Conservation (phyloP, 2,888 invertebrate genomes). For the Cantharis rufa region DNA sequence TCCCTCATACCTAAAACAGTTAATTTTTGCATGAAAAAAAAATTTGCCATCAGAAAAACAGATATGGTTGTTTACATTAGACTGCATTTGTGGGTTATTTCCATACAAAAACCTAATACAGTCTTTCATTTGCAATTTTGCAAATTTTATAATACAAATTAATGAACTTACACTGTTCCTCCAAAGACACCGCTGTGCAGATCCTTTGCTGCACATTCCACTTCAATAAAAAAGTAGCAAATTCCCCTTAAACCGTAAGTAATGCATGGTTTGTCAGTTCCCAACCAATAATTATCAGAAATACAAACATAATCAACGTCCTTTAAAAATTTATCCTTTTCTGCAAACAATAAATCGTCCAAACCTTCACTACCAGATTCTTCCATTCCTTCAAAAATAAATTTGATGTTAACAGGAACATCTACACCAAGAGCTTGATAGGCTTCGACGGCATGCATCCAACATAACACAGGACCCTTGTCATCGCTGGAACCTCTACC, state of each 20-base stretch:
- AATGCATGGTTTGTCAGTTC: conserved; percentile 94
- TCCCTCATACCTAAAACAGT: conserved; percentile 71
- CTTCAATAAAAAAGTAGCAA: conserved; percentile 87
- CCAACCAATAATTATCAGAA: conserved; percentile 98
- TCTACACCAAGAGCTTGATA: conserved; percentile 68
- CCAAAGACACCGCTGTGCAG: conserved; percentile 96
- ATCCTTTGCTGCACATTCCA: conserved; percentile 89
- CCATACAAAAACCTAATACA: too few relatives aligned
- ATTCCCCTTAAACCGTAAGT: conserved; percentile 95
- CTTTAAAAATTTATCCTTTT: conserved; percentile 78
- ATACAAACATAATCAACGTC: conserved; percentile 94
- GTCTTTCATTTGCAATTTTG: too few relatives aligned
- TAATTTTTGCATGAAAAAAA: not conserved
- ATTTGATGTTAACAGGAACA: conserved; percentile 79
- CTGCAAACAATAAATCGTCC: conserved; percentile 75
- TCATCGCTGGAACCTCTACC: conserved; percentile 91
- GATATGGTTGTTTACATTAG: too few relatives aligned
- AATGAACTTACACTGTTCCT: conserved; percentile 78
- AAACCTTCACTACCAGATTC: conserved; percentile 97
- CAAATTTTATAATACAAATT: not conserved
- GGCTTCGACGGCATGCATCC: conserved; percentile 93
- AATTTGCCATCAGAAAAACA: too few relatives aligned
- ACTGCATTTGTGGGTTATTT: too few relatives aligned
- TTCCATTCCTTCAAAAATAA: conserved; percentile 98
- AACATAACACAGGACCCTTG: conserved; percentile 89